A percentile compares a stretch with the other conserved stretches of the same genome.
Evolutionary conservation across 2,888 invertebrate genomes (phyloP).

Genomic region (Caenorhabditis afra): DNA sequence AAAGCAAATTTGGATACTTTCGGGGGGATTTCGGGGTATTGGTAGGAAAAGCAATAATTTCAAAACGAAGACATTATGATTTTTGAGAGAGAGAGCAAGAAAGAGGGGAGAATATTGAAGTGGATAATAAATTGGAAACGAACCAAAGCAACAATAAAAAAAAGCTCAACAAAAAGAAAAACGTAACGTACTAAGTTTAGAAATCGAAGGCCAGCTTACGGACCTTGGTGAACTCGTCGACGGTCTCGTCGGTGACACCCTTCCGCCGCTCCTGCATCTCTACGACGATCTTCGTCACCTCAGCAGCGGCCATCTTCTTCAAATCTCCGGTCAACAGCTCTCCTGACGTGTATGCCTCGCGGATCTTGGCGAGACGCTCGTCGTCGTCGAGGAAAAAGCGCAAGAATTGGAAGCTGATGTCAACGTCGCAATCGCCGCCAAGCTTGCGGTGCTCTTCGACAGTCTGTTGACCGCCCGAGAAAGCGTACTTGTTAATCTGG

Average conservation of each 20-base stretch:
- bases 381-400: conserved; percentile 96
- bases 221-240: conserved; percentile 90
- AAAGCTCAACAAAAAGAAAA: conserved; percentile 33
- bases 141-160: conserved; percentile 8
- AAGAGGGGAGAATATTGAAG: neutral
- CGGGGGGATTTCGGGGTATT: too few relatives aligned
- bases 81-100: conserved; percentile 1
- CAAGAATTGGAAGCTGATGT: conserved; percentile 95
- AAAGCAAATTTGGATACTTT: neutral
- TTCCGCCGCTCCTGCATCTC: conserved; percentile 89
- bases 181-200: conserved; percentile 9
- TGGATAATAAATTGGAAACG: neutral
- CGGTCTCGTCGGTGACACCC: conserved; percentile 89
- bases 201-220: conserved; percentile 58
- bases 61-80: conserved; percentile 13
- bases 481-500: conserved; percentile 93
- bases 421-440: conserved; percentile 96
- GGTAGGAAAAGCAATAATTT: conserved; percentile 6
- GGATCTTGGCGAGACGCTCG: conserved; percentile 87
- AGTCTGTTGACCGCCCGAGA: conserved; percentile 94
- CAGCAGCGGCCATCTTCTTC: conserved; percentile 90
- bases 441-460: conserved; percentile 90
- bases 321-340: conserved; percentile 93
- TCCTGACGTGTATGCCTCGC: conserved; percentile 89
- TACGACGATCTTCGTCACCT: conserved; percentile 85